Conservation (phyloP, 2,888 invertebrate species). For the Cheilosia vernalis region DNA sequence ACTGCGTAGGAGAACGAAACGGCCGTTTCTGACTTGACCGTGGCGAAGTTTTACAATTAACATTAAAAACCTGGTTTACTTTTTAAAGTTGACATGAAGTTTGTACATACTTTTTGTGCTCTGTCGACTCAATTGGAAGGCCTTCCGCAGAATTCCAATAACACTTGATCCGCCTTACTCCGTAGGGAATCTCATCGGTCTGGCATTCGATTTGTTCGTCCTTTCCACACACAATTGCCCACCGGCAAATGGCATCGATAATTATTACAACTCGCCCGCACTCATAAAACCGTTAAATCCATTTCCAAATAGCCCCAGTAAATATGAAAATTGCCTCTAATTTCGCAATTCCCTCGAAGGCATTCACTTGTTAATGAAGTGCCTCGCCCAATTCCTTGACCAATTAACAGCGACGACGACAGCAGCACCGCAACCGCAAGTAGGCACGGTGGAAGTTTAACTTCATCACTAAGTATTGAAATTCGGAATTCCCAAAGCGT, state of each 20-base stretch:
- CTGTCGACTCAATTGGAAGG: too few relatives aligned
- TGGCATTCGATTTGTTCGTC: too few relatives aligned
- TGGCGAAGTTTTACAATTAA: too few relatives aligned
- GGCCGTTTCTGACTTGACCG: too few relatives aligned
- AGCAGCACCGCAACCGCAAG: neutral
- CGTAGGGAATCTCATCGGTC: too few relatives aligned
- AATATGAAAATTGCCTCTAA: constrained; percentile 20
- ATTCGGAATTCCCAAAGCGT: constrained; percentile 68
- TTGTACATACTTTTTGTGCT: too few relatives aligned
- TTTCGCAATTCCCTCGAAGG: constrained; percentile 34
- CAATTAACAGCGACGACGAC: constrained; percentile 23
- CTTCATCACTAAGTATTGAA: constrained; percentile 54
- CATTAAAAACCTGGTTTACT: too few relatives aligned
- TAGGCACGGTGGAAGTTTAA: constrained; percentile 30
- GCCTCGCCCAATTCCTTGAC: constrained; percentile 25
- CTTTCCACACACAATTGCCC: too few relatives aligned
- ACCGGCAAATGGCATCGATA: neutral
- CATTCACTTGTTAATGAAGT: constrained; percentile 14
- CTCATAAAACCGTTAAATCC: neutral
- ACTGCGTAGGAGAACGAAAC: too few relatives aligned
- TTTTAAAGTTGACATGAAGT: too few relatives aligned
- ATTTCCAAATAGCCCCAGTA: neutral
- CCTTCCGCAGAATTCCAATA: too few relatives aligned
- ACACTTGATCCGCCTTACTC: too few relatives aligned
- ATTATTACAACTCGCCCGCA: constrained; percentile 20